phyloP scores from a whole-genome alignment of 2,113 vertebrate species.

The Stigmatopora argus region DNA sequence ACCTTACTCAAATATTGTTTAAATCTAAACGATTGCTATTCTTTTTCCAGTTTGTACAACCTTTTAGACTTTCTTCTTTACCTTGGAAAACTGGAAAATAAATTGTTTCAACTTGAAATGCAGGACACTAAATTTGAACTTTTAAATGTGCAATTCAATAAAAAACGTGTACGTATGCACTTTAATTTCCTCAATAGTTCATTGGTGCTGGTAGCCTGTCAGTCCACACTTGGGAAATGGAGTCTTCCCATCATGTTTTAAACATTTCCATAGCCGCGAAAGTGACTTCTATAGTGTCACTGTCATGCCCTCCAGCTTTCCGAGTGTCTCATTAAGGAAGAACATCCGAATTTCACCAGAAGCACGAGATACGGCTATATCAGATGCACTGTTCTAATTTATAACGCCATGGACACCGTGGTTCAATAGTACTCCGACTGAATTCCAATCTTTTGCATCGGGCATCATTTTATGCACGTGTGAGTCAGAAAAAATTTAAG shows the following conservation, averaged over 20 bases:
- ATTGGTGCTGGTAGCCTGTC: slow-evolving; percentile 9
- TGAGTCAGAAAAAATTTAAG: slow-evolving; percentile 1
- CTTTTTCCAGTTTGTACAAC: too few relatives aligned
- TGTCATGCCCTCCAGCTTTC: slow-evolving; percentile 23
- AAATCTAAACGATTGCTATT: too few relatives aligned
- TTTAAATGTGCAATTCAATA: not conserved
- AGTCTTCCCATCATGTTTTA: slow-evolving; percentile 27
- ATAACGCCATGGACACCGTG: not conserved
- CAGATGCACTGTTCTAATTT: not conserved
- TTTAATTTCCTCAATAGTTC: slow-evolving; percentile 3
- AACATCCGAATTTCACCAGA: slow-evolving; percentile 8
- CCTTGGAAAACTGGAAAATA: not conserved
- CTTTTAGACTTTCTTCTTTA: too few relatives aligned
- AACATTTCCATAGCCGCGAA: slow-evolving; percentile 23
- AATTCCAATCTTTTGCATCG: not conserved
- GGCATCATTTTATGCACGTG: not conserved
- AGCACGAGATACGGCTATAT: slow-evolving; percentile 2
- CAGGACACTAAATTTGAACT: not conserved
- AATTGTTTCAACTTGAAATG: not conserved
- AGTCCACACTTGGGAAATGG: not conserved
- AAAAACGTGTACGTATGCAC: not conserved
- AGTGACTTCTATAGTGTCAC: slow-evolving; percentile 13
- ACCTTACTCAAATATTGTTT: too few relatives aligned
- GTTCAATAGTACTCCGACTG: not conserved
- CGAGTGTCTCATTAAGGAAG: not conserved